A percentile compares a stretch with the other conserved stretches of the same genome.
phyloP scores from a whole-genome alignment of 2,797 vertebrate species.

The Vultur gryphus region DNA sequence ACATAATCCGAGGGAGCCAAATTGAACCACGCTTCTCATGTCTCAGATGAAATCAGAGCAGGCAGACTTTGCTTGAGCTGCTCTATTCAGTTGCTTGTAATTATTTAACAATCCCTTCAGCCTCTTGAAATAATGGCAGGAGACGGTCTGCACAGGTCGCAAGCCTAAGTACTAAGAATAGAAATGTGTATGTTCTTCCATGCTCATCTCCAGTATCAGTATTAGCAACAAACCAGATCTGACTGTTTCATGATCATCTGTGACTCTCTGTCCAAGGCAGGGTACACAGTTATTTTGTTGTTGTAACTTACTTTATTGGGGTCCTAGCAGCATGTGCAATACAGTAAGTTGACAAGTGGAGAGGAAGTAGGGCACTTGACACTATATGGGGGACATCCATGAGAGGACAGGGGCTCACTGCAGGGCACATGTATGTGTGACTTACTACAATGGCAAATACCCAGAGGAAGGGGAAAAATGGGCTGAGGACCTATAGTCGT shows the following conservation, averaged over 20 bases:
- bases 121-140: neutral
- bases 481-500: neutral
- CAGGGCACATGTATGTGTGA: rapidly evolving
- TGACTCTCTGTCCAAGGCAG: neutral
- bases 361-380: neutral
- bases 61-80: neutral
- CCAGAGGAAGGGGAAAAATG: neutral
- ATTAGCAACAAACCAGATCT: neutral
- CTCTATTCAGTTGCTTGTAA: neutral
- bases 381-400: neutral
- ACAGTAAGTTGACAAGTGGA: neutral
- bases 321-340: neutral
- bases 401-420: neutral
- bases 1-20: neutral
- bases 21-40: neutral
- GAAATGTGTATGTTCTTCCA: neutral
- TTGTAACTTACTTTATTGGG: neutral
- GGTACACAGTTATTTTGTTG: neutral
- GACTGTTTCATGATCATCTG: neutral
- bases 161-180: neutral
- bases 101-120: neutral
- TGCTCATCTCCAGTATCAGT: neutral
- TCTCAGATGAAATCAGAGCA: neutral
- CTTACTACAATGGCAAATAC: neutral
- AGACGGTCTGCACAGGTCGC: neutral